Evolutionary conservation across 2,888 invertebrate genomes (phyloP).

Genomic region (Drosophila barbarae): DNA sequence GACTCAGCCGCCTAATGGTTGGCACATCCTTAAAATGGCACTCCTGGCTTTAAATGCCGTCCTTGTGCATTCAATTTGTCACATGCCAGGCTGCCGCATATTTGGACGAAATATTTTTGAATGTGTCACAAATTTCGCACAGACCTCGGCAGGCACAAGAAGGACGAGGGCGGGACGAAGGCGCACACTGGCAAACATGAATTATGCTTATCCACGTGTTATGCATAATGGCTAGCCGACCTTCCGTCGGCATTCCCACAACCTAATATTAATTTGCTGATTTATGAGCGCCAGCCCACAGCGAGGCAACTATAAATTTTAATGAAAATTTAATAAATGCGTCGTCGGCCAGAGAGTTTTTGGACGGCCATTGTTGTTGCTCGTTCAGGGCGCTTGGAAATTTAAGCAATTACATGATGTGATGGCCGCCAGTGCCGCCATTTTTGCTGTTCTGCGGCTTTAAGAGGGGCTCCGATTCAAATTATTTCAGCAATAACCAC

Average conservation of each 20-base stretch:
- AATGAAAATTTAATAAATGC: constrained; percentile 69
- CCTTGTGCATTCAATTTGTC: constrained; percentile 36
- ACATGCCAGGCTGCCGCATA: constrained; percentile 32
- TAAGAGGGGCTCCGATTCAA: constrained; percentile 25
- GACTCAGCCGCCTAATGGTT: constrained; percentile 25
- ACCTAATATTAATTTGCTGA: constrained; percentile 68
- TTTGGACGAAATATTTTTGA: constrained; percentile 41
- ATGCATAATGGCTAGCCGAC: constrained; percentile 41
- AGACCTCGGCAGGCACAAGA: neutral
- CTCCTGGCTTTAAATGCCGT: constrained; percentile 17
- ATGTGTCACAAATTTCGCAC: constrained; percentile 45
- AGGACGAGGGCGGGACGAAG: neutral
- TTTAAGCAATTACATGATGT: constrained; percentile 30
- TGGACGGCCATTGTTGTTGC: constrained; percentile 33
- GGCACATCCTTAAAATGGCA: constrained; percentile 27
- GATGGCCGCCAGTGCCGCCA: constrained; percentile 10
- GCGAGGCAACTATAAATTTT: constrained; percentile 58
- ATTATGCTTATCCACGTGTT: constrained; percentile 48
- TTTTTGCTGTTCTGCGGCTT: constrained; percentile 14
- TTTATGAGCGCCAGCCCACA: constrained; percentile 56
- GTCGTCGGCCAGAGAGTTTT: constrained; percentile 23
- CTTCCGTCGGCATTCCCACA: constrained; percentile 28
- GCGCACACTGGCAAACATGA: constrained; percentile 33
- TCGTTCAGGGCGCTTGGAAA: constrained; percentile 13
- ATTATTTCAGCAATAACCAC: constrained; percentile 39